phyloP scores from a whole-genome alignment of 2,113 vertebrate genomes.

The Planiliza haematocheilus region DNA sequence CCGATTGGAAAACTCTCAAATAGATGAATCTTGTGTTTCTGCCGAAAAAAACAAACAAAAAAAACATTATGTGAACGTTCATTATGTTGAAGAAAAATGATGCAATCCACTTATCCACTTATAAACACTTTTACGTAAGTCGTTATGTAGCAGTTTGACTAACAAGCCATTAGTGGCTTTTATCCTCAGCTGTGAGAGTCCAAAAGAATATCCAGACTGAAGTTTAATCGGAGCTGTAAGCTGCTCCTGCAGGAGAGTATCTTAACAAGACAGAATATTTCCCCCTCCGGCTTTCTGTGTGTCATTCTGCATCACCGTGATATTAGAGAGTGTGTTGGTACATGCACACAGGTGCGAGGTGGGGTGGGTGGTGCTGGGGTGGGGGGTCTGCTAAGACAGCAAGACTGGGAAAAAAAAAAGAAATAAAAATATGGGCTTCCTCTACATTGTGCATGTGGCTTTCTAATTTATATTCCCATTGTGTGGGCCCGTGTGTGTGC shows the following conservation, averaged over 20 bases:
- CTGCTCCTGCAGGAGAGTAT: constrained; percentile 22
- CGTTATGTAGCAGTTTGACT: constrained; percentile 27
- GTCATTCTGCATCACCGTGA: neutral
- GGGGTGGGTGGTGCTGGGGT: neutral
- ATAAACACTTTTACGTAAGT: constrained; percentile 31
- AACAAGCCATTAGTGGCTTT: constrained; percentile 47
- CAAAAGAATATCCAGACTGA: constrained; percentile 5
- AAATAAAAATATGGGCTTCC: neutral
- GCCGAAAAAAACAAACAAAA: no score
- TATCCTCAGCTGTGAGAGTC: constrained; percentile 27
- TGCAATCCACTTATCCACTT: neutral
- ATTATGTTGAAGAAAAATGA: neutral
- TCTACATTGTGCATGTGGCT: neutral
- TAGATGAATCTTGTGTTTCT: no score
- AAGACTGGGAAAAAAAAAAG: neutral
- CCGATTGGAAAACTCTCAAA: no score
- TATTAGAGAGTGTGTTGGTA: neutral
- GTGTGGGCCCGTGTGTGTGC: neutral
- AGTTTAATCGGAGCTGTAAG: constrained; percentile 35
- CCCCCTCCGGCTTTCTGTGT: constrained; percentile 24
- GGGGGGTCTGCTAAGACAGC: neutral
- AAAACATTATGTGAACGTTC: no score
- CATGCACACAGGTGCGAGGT: constrained; percentile 7
- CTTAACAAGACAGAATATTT: constrained; percentile 16
- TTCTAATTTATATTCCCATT: neutral